A percentile compares a stretch with the other conserved stretches of the same genome.
Conservation (phyloP, 2,888 invertebrate genomes). For the Microchrysa polita region DNA sequence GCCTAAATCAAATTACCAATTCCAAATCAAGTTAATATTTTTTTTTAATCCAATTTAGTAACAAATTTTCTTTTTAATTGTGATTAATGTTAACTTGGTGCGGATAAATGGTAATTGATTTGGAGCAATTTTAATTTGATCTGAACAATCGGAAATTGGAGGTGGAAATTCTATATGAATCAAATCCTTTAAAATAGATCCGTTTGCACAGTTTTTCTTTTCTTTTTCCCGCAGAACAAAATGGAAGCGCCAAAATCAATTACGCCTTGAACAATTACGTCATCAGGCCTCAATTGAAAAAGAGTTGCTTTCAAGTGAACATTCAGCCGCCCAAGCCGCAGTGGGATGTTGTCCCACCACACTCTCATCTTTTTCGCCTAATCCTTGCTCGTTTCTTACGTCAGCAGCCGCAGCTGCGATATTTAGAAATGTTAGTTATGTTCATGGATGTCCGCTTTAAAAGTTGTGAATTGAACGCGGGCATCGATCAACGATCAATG, state of each 20-base stretch:
- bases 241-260: slow-evolving; percentile 90
- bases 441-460: slow-evolving; percentile 77
- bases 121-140: too few species aligned
- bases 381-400: slow-evolving; percentile 72
- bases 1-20: too few species aligned
- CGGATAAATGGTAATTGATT: too few species aligned
- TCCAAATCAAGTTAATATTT: too few species aligned
- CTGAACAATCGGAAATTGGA: too few species aligned
- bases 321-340: slow-evolving; percentile 54
- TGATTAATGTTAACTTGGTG: too few species aligned
- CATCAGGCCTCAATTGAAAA: slow-evolving; percentile 85
- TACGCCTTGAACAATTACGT: slow-evolving; percentile 83
- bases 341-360: slow-evolving; percentile 62
- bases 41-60: too few species aligned
- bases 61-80: too few species aligned
- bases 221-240: slow-evolving; percentile 73
- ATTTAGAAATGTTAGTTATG: slow-evolving; percentile 78
- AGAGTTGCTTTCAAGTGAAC: slow-evolving; percentile 66
- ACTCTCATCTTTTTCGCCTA: slow-evolving; percentile 60
- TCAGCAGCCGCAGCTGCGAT: slow-evolving; percentile 73
- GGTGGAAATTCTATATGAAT: too few species aligned
- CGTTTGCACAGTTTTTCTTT: too few species aligned
- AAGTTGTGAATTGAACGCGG: slow-evolving; percentile 10
- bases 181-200: too few species aligned
- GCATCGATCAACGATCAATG: too few species aligned